Evolutionary conservation across 2,888 invertebrate genomes (phyloP).

Genomic region (Diadromus collaris): DNA sequence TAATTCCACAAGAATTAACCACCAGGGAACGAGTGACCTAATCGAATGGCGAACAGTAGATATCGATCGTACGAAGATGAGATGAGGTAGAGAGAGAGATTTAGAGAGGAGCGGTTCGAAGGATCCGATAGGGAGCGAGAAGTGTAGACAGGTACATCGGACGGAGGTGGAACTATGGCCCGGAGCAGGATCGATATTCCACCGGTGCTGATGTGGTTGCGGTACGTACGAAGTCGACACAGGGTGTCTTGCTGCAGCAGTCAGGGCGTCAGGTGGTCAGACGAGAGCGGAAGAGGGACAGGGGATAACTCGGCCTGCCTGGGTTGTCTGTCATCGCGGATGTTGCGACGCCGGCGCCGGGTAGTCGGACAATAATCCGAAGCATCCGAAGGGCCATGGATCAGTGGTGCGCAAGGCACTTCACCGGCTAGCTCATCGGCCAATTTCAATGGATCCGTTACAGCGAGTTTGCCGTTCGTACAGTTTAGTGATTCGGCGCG

Average conservation of each 20-base stretch:
- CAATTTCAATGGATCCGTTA: constrained; percentile 25
- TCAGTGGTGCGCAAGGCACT: constrained; percentile 29
- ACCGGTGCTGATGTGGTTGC: constrained; percentile 2
- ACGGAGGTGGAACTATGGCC: background rate
- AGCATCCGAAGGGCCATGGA: constrained; percentile 23
- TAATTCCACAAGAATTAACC: constrained; percentile 60
- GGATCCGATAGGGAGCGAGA: constrained; percentile 17
- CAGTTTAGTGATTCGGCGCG: constrained; percentile 10
- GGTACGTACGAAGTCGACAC: constrained; percentile 31
- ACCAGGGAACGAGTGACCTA: constrained; percentile 46
- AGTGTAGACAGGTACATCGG: constrained; percentile 19
- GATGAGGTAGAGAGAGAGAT: background rate
- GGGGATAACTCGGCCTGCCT: constrained; percentile 20
- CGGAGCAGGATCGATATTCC: constrained; percentile 16
- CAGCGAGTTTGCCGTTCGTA: constrained; percentile 2
- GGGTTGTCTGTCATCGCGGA: constrained; percentile 40
- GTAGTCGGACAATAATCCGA: constrained; percentile 59
- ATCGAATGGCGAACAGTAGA: constrained; percentile 46
- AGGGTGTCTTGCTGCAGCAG: constrained; percentile 48
- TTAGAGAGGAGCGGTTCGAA: background rate
- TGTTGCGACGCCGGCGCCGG: constrained; percentile 48
- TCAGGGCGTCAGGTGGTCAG: constrained; percentile 58
- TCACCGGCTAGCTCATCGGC: background rate
- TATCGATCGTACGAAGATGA: constrained; percentile 26
- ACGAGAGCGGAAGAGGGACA: constrained; percentile 37